phyloP scores from a whole-genome alignment of 2,797 vertebrate species.

The Spatula clypeata region DNA sequence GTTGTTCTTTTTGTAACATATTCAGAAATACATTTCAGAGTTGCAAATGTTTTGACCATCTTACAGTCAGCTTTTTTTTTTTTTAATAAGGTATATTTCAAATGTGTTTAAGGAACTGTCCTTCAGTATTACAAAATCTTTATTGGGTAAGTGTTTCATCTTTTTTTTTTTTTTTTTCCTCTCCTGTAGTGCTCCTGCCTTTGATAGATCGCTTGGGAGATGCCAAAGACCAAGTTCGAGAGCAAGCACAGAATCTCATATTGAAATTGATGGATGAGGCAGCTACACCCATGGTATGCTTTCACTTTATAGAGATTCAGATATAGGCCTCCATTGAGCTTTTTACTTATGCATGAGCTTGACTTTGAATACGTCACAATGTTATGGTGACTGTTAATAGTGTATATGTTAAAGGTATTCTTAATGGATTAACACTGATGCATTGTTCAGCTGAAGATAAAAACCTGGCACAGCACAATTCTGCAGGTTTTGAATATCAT shows the following conservation, averaged over 20 bases:
- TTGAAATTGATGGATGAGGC: slow-evolving; percentile 93
- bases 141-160: background rate
- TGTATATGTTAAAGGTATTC: background rate
- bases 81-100: background rate
- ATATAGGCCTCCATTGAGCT: background rate
- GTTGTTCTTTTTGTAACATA: background rate
- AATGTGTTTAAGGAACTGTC: background rate
- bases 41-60: background rate
- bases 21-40: background rate
- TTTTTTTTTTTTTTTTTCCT: background rate
- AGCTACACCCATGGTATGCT: slow-evolving; percentile 91
- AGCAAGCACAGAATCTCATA: slow-evolving; percentile 93
- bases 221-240: slow-evolving; percentile 96
- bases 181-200: slow-evolving; percentile 88
- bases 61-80: background rate
- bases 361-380: background rate
- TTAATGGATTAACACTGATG: background rate
- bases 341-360: background rate
- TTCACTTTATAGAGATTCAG: background rate
- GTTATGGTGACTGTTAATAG: background rate
- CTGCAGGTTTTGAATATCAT: background rate
- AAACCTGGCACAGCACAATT: background rate
- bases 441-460: background rate
- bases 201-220: slow-evolving; percentile 96
- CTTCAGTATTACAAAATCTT: background rate